Conservation (phyloP, 2,113 vertebrate genomes). For the Tragelaphus buxtoni region DNA sequence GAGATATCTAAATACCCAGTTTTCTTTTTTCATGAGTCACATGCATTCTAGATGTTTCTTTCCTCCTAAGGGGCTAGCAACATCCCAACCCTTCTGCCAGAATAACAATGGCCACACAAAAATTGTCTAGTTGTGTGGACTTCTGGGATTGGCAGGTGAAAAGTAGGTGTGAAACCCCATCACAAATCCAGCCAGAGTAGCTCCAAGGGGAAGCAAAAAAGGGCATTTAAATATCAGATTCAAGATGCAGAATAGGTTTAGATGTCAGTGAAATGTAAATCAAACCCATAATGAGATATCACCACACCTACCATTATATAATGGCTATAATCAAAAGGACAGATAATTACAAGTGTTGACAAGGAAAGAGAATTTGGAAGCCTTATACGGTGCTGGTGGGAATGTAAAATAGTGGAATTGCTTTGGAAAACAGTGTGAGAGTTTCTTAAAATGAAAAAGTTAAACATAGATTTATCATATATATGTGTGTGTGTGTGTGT, state of each 20-base stretch:
- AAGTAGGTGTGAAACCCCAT: neutral
- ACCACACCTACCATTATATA: neutral
- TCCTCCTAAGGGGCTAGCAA: neutral
- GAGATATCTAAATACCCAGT: neutral
- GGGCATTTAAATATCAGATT: neutral
- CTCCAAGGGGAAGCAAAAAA: neutral
- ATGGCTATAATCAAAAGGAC: neutral
- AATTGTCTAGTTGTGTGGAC: neutral
- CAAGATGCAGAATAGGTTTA: neutral
- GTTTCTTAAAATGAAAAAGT: conserved; percentile 5
- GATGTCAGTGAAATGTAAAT: conserved; percentile 1
- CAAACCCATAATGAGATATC: neutral
- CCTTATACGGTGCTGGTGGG: neutral
- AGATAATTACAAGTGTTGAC: neutral
- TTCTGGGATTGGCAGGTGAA: neutral
- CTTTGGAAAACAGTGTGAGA: neutral
- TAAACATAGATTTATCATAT: neutral
- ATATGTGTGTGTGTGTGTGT: rapidly evolving
- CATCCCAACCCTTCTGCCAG: neutral
- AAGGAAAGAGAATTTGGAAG: neutral
- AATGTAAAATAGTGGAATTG: neutral
- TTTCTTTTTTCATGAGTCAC: neutral
- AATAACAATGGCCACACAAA: neutral
- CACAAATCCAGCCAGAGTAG: neutral
- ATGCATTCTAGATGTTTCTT: neutral